Evolutionary conservation across 2,888 invertebrate species (phyloP), one percentile per base, ranked within the genome.

Genomic region (Aethes cnicana): DNA sequence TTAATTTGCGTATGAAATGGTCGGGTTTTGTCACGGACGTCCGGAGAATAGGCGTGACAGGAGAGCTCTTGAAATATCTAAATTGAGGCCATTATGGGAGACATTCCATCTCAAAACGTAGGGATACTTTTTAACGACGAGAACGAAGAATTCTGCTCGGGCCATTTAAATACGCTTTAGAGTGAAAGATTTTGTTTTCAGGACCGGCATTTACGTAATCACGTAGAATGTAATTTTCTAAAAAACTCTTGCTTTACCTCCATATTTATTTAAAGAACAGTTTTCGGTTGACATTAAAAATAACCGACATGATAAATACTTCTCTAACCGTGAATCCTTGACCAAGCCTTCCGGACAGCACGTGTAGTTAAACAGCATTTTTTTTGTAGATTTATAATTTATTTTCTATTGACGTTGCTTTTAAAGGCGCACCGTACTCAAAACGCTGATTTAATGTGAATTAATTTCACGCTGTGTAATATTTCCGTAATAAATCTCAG

Each of bases 391-490:
- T n/a, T n/a, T n/a, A n/a, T n/a, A n/a, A n/a, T n/a, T n/a, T n/a
- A n/a, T n/a, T n/a, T n/a, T n/a, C n/a, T n/a, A n/a, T n/a, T n/a
- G n/a, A n/a, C n/a, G n/a, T n/a, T n/a, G n/a, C n/a, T n/a, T n/a
- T 8, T 16, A 32, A 16, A 32, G 12, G 8, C 32, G n/a, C 32
- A 32, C 32, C n/a, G 9, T 16, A 33, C 32, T 41, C 25, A 25
- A 20, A 4, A 23, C 20, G 16, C 28, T 16, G 7, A 14, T 7
- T 33, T 30, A 26, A 44, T 18, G 44, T 25, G 21, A 63, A 69
- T 69, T 70, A 69, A 72, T 66, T 61, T 63, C 62, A 63, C 64
- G 66, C 63, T 62, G 66, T 55, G 58, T 44, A 44, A 44, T 52
- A 52, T 52, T 52, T 52, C 26, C 17, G 39, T 26, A 39, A 52